These are phyloP conservation scores for Pseudochromis fuscus DNA, from an alignment of 2,797 vertebrate species.

Conservation along the genomic window DNA sequence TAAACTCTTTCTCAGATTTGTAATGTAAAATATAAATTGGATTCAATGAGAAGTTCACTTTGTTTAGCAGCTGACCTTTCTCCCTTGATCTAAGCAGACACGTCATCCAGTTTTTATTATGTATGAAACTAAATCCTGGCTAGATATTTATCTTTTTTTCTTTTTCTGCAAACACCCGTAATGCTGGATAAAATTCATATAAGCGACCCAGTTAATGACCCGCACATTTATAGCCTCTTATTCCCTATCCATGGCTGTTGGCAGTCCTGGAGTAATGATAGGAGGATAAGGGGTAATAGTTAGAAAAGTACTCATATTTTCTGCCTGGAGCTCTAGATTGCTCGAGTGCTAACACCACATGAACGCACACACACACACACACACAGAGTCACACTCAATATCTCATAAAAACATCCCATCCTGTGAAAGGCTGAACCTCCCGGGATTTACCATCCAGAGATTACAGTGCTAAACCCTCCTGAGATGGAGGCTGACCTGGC, in stretches of 20 bases:
- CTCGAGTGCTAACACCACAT: constrained; percentile 27
- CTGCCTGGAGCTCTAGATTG: constrained; percentile 28
- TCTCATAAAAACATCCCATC: constrained; percentile 57
- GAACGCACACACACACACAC: background rate
- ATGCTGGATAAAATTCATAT: constrained; percentile 27
- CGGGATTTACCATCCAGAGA: constrained; percentile 60
- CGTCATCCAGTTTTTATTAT: background rate
- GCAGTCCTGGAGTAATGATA: constrained; percentile 35
- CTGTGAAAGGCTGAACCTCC: constrained; percentile 49
- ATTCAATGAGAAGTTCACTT: background rate
- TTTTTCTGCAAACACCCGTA: background rate
- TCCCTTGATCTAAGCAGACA: background rate
- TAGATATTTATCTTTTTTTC: background rate
- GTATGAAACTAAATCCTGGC: background rate
- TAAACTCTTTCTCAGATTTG: too few species aligned
- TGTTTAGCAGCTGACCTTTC: background rate
- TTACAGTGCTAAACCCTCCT: constrained; percentile 59
- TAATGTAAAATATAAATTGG: constrained; percentile 6
- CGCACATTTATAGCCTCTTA: background rate
- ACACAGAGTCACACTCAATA: constrained; percentile 23
- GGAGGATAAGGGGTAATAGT: constrained; percentile 45
- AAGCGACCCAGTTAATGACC: constrained; percentile 45
- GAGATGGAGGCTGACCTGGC: constrained; percentile 68
- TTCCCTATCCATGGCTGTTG: constrained; percentile 24
- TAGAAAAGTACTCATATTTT: constrained; percentile 44